Evolutionary conservation across 1,140 invertebrate species (phyloP), one percentile per base, ranked within the genome.

Genomic region (Neoseiulus cucumeris): DNA sequence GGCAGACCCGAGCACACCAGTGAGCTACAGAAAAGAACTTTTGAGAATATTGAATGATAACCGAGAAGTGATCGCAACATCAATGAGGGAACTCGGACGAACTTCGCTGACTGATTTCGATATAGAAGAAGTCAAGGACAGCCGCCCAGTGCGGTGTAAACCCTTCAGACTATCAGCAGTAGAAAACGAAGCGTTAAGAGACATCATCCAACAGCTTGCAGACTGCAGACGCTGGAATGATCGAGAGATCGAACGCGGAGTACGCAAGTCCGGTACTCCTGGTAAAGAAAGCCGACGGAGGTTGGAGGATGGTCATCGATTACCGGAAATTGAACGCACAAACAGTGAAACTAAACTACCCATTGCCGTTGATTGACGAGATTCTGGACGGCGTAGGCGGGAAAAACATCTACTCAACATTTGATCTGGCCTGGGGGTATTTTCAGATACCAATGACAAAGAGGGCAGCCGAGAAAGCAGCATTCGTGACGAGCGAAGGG

Each of bases 381-480:
- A 18, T 59, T 20, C n/a, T 67, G 30, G 66, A 67, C 41, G 22
- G 33, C 1, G 20, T 67, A 0, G 51, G 30, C 4, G 28, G 14
- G 0, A 7, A 2, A 22, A 64, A 28, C 18, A 2, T 65, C 17
- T 67, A 44, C 2, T 22, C 14, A 14, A 65, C 33, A 1, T 1
- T 65, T 7, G 41, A 65, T 45, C 44, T 67, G 7, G 44, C 6
- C n/a, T 44, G 33, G 33, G 80, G 79, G 0, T 82, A 77, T 68
- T 73, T 76, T 68, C 80, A 79, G 70, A 30, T 79, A 68, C 28
- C 73, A 2, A 64, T 76, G 1, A 69, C 72, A 55, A 68, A 71
- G 42, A 69, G 73, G 1, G 73, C 73, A 64, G 73, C 70, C 33
- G 68, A 73, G 64, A 80, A 77, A 66, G 76, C 79, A 1, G 76